Conservation (phyloP, 2,113 vertebrate genomes). For the Chaetodon trifascialis region DNA sequence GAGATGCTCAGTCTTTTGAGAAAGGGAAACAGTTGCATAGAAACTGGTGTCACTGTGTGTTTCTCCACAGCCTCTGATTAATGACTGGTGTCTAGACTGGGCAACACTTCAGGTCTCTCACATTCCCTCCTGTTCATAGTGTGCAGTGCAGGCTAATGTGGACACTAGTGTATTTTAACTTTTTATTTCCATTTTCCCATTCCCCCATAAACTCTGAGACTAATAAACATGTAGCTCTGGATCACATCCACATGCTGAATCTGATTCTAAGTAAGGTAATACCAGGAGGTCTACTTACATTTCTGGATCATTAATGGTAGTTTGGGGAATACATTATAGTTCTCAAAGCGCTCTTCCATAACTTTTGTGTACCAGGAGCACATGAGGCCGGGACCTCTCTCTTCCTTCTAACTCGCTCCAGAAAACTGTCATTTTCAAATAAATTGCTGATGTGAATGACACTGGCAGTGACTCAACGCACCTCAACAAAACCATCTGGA, state of each 20-base stretch:
- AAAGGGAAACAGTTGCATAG: neutral
- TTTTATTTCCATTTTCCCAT: neutral
- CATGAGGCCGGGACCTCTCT: conserved; percentile 11
- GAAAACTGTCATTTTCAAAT: conserved; percentile 22
- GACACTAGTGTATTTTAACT: conserved; percentile 9
- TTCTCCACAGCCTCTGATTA: neutral
- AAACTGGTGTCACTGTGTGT: neutral
- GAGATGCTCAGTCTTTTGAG: neutral
- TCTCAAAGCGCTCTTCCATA: neutral
- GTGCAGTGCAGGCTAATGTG: neutral
- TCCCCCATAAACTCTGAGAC: conserved; percentile 21
- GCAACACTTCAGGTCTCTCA: neutral
- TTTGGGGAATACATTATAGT: conserved; percentile 38
- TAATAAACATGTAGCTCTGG: conserved; percentile 27
- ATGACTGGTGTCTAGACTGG: conserved; percentile 2
- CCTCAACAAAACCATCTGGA: conserved; percentile 37
- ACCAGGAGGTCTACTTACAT: conserved; percentile 33
- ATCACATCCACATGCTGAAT: conserved; percentile 4
- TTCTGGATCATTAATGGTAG: conserved; percentile 30
- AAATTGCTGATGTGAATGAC: conserved; percentile 4
- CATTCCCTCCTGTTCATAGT: neutral
- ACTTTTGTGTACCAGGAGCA: conserved; percentile 48
- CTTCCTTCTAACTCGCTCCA: neutral
- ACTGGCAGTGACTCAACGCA: conserved; percentile 2
- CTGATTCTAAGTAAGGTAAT: conserved; percentile 47